Base-by-base conservation (phyloP, 2,113 vertebrate species). In the Piprites chloris region DNA sequence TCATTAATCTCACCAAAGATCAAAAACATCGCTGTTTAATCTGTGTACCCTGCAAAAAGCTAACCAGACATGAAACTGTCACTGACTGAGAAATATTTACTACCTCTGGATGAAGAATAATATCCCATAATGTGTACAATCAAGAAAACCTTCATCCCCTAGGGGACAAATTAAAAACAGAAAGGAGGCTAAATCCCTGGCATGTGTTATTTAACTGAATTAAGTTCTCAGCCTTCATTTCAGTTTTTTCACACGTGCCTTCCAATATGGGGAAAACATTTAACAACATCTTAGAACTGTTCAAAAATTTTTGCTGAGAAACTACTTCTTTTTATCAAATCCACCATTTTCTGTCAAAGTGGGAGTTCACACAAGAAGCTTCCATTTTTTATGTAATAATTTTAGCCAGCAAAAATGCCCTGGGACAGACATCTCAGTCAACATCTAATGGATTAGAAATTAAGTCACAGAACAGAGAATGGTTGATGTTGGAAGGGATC, bases 121-220 rank as follows among this genome's bases (percentile, higher is more conserved):
- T 86, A 89, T 61, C 58, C 69, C 73, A 52, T 65, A 89, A 87
- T 21, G 47, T 33, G 68, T 46, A 65, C 41, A 78, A 75, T 84
- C 79, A 92, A 78, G 83, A 90, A 94, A 93, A 89, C 20, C 52
- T 90, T 84, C 32, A 13, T 88, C 19, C 61, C 47, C 23, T 68
- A 22, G 75, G 85, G 91, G 76, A 78, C n/a, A 96, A 96, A 90
- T 93, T 86, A 87, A 90, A 95, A 96, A 90, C 88, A 95, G 95
- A 94, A 95, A 84, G 52, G 26, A 95, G 37, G 30, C 22, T 78
- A 39, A 93, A 89, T 68, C 96, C 68, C 68, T 81, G 28, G 33
- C 22, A 30, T 87, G 56, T 84, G 35, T 75, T 94, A 59, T 78
- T 88, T 77, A 52, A 83, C 55, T 46, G 56, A 76, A 56, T 67